phyloP scores from a whole-genome alignment of 30 jellyfish, hydroid and myxozoan genomes.

The Turritopsis dohrnii region DNA sequence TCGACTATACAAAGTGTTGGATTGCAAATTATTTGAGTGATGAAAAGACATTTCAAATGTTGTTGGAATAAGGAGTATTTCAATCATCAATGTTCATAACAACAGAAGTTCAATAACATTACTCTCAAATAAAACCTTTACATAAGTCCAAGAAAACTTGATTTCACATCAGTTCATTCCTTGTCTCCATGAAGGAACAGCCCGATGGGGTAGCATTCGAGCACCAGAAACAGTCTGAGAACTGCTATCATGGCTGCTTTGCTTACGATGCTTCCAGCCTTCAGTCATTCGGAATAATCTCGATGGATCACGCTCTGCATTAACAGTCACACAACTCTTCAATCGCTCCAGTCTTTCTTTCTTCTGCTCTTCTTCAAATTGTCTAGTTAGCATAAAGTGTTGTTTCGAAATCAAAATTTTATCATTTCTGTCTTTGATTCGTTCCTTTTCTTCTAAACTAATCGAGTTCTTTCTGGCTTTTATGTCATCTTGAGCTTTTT shows the following conservation, averaged over 20 bases:
- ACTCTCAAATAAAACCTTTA: too few species aligned
- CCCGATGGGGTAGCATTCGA: conserved; percentile 13
- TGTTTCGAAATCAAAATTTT: background rate
- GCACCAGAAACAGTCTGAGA: background rate
- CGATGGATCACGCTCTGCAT: conserved; percentile 81
- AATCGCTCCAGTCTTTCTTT: conserved; percentile 63
- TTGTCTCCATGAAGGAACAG: background rate
- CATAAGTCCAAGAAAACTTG: background rate
- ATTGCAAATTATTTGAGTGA: too few species aligned
- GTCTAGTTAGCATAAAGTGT: conserved; percentile 16
- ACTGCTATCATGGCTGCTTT: conserved; percentile 23
- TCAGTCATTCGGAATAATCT: conserved; percentile 61
- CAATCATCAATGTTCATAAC: too few species aligned
- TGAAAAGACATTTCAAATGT: too few species aligned
- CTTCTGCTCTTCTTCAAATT: conserved; percentile 50
- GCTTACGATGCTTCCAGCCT: conserved; percentile 71
- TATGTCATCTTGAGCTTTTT: conserved; percentile 45
- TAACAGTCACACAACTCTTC: conserved; percentile 41
- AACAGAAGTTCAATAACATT: too few species aligned
- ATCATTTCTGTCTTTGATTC: conserved; percentile 59
- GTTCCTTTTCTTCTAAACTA: conserved; percentile 36
- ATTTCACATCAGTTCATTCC: background rate
- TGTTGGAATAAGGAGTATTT: too few species aligned
- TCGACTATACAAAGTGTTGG: too few species aligned
- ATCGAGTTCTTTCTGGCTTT: conserved; percentile 23